Percentiles rank a stretch among this genome's conserved stretches.
phyloP scores from a whole-genome alignment of 2,797 vertebrate species.

The Synaphobranchus kaupii region DNA sequence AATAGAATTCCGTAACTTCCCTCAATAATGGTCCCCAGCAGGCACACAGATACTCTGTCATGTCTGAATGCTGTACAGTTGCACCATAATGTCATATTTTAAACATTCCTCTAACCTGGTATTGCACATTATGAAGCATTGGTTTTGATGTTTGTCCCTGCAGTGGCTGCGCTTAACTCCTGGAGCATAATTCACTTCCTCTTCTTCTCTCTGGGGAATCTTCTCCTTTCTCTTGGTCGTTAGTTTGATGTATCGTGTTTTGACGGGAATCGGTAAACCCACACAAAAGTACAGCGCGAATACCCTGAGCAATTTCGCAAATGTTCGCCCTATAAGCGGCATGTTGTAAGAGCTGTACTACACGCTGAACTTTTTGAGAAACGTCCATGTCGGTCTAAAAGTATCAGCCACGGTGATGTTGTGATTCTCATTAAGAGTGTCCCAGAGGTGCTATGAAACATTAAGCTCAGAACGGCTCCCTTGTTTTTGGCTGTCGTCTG shows the following conservation, averaged over 20 bases:
- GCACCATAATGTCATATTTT: background rate
- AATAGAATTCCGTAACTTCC: background rate
- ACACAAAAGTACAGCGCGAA: slow-evolving; percentile 42
- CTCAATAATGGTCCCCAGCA: background rate
- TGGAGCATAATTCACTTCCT: background rate
- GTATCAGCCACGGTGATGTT: background rate
- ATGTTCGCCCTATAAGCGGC: slow-evolving; percentile 44
- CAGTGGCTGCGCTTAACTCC: background rate
- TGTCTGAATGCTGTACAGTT: background rate
- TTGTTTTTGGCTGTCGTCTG: background rate
- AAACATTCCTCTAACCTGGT: background rate
- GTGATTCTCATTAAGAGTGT: background rate
- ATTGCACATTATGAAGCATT: background rate
- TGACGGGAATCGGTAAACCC: slow-evolving; percentile 60
- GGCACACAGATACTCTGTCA: background rate
- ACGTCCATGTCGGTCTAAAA: background rate
- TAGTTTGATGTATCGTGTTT: slow-evolving; percentile 66
- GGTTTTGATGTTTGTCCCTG: background rate
- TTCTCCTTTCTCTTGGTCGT: slow-evolving; percentile 40
- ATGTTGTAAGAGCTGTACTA: slow-evolving; percentile 32
- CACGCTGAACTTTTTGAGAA: slow-evolving; percentile 36
- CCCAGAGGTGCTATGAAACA: background rate
- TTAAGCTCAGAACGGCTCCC: background rate
- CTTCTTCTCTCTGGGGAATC: slow-evolving; percentile 42
- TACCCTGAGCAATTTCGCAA: slow-evolving; percentile 54